Evolutionary conservation across 1,140 invertebrate genomes (phyloP).

Genomic region (Cotesia glomerata): DNA sequence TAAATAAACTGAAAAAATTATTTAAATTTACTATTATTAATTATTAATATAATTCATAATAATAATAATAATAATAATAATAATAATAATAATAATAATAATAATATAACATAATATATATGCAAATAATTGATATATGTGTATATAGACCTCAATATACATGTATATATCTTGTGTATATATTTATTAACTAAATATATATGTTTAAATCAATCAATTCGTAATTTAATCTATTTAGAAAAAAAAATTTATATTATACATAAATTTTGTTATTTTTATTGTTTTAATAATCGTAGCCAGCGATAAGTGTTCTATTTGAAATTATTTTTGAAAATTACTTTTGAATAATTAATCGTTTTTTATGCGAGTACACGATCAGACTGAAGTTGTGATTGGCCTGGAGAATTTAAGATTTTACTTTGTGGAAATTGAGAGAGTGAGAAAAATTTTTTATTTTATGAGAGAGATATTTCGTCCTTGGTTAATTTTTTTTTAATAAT

Average conservation of each 20-base stretch:
- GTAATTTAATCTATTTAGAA: no score
- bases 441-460: no score
- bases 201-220: slow-evolving; percentile 25
- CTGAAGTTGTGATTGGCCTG: slow-evolving; percentile 43
- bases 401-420: not conserved
- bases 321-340: no score
- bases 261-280: slow-evolving; percentile 47
- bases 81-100: slow-evolving; percentile 45
- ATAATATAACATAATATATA: slow-evolving; percentile 22
- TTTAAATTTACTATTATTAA: slow-evolving; percentile 53
- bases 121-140: slow-evolving; percentile 53
- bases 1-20: slow-evolving; percentile 45
- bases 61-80: slow-evolving; percentile 32
- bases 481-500: no score
- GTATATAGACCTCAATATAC: slow-evolving; percentile 46
- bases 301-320: slow-evolving; percentile 15
- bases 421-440: no score
- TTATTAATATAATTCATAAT: slow-evolving; percentile 55
- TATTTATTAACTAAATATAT: slow-evolving; percentile 31
- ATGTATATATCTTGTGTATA: slow-evolving; percentile 44
- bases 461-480: no score
- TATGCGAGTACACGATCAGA: slow-evolving; percentile 37
- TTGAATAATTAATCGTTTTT: no score
- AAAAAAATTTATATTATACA: slow-evolving; percentile 33
- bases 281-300: slow-evolving; percentile 25